Percentiles rank a stretch among this genome's conserved stretches.
These are phyloP conservation scores for Coenobita brevimanus DNA, from an alignment of 1,140 invertebrate genomes.

Conservation along the genomic window DNA sequence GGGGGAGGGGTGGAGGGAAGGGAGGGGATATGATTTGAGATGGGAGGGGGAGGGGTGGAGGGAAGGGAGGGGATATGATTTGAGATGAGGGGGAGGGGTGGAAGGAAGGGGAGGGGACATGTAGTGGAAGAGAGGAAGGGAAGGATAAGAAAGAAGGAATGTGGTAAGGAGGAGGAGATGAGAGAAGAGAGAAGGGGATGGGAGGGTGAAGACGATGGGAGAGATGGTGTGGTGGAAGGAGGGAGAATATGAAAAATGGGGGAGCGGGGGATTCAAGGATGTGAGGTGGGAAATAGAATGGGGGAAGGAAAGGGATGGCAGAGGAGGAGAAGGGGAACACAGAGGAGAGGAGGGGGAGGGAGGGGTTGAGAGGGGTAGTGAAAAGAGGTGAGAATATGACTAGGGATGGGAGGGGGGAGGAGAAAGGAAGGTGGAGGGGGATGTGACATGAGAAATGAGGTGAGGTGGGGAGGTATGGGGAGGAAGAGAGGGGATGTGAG, in stretches of 20 bases:
- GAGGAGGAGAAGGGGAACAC: neutral
- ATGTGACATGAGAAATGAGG: neutral
- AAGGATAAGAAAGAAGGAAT: neutral
- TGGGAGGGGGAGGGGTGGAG: constrained; percentile 26
- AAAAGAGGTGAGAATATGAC: neutral
- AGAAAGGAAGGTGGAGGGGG: neutral
- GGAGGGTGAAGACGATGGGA: no score
- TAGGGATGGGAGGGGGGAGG: constrained; percentile 4
- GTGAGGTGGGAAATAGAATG: no score
- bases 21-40: neutral
- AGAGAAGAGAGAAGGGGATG: no score
- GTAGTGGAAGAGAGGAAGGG: neutral
- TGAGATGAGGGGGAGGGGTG: neutral
- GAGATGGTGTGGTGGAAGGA: no score
- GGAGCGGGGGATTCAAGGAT: no score
- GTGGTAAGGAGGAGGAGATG: constrained; percentile 10
- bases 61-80: no score
- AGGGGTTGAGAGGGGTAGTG: neutral
- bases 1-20: neutral
- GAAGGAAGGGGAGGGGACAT: neutral
- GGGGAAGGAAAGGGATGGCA: no score
- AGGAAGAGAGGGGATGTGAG: neutral
- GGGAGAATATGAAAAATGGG: no score
- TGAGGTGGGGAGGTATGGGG: neutral
- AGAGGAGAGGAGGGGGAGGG: neutral